A percentile compares a stretch with the other conserved stretches of the same genome.
These are phyloP conservation scores for Muntiacus reevesi DNA, from an alignment of 2,113 vertebrate species.

Conservation along the genomic window DNA sequence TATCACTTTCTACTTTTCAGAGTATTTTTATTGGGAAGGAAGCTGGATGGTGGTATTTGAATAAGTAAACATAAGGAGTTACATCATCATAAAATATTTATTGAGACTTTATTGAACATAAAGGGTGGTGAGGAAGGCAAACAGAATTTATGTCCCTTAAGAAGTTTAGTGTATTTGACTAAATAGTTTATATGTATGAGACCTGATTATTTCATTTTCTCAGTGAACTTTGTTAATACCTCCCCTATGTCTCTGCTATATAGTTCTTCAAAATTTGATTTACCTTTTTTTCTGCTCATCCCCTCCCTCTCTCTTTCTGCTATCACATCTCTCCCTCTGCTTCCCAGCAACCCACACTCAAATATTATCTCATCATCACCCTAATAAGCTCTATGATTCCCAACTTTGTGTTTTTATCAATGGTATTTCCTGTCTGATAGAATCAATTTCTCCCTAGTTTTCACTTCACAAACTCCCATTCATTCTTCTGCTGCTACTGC, in stretches of 20 bases:
- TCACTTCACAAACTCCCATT: not conserved
- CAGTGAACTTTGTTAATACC: not conserved
- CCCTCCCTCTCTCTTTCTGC: not conserved
- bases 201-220: conserved; percentile 14
- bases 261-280: not conserved
- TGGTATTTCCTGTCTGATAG: not conserved
- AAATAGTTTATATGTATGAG: not conserved
- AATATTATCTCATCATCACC: not conserved
- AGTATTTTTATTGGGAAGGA: not conserved
- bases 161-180: not conserved
- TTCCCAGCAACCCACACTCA: not conserved
- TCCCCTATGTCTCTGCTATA: not conserved
- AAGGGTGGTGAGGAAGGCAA: not conserved
- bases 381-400: not conserved
- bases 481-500: not conserved
- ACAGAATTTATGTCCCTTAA: not conserved
- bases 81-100: conserved; percentile 33
- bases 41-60: not conserved
- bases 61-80: conserved; percentile 4
- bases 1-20: not conserved
- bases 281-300: not conserved
- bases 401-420: not conserved
- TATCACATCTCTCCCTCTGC: not conserved
- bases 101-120: not conserved
- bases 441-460: not conserved